Conservation (phyloP, 2,888 invertebrate genomes). For the Octodonta nipae region DNA sequence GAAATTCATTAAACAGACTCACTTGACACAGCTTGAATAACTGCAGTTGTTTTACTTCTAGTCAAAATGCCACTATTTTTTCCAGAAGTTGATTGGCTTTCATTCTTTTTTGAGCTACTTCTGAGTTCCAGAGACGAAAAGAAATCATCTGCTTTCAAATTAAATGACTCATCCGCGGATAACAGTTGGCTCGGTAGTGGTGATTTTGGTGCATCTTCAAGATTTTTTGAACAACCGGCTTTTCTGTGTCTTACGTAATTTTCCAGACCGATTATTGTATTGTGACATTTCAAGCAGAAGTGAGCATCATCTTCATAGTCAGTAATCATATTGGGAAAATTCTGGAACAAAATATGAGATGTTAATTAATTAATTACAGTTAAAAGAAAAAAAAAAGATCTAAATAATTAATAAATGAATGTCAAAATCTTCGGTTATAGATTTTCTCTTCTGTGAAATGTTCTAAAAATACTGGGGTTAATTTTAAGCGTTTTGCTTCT, state of each 20-base stretch:
- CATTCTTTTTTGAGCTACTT: conserved; percentile 50
- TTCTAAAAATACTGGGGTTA: not conserved
- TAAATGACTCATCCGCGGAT: conserved; percentile 42
- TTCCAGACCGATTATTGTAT: conserved; percentile 70
- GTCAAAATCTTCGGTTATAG: too few species aligned
- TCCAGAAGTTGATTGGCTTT: conserved; percentile 34
- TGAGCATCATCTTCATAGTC: conserved; percentile 74
- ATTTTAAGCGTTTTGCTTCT: too few species aligned
- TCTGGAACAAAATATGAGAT: too few species aligned
- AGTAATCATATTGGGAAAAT: conserved; percentile 37
- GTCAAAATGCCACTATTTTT: conserved; percentile 33
- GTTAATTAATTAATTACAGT: too few species aligned
- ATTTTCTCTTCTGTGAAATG: not conserved
- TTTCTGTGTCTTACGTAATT: conserved; percentile 77
- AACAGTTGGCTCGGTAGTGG: conserved; percentile 26
- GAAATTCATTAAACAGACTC: conserved; percentile 7
- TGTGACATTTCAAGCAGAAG: conserved; percentile 75
- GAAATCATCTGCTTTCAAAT: conserved; percentile 69
- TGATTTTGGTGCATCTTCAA: conserved; percentile 24
- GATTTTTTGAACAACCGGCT: conserved; percentile 45
- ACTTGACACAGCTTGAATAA: conserved; percentile 18
- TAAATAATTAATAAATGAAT: not conserved
- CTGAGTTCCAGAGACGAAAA: conserved; percentile 71
- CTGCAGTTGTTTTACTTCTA: conserved; percentile 35
- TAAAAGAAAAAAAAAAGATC: not conserved